Evolutionary conservation across 1,140 invertebrate genomes (phyloP), one percentile per base, ranked within the genome.

Genomic region (Oncopodura yosiiana): DNA sequence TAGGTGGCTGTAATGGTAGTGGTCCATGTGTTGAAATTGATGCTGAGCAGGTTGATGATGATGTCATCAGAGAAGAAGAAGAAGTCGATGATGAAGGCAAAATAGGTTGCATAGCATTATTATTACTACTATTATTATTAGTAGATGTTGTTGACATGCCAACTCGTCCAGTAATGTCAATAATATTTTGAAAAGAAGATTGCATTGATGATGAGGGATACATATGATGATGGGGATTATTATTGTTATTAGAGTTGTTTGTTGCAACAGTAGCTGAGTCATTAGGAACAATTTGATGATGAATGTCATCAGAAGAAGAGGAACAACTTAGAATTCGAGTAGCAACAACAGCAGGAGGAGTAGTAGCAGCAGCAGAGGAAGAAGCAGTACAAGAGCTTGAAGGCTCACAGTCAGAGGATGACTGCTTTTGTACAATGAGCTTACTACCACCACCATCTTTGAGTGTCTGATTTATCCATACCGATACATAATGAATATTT

Each of bases 341-440:
- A n/a, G n/a, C n/a, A n/a, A n/a, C n/a, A n/a, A n/a, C n/a, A n/a
- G n/a, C n/a, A 36, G 29, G 23, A 12, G 11, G 29, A 26, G 46
- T 36, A 16, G 39, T 26, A 18, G 46, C 19, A 18, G 30, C 43
- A 14, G 46, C 12, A 43, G 39, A 50, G 14, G 54, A 55, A 3
- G 51, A 48, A 8, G 44, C 29, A 5, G 54, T 30, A 36, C 53
- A 49, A 34, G 39, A 21, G 39, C 48, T 54, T 24, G 34, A 44
- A 12, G 18, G 32, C 5, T 18, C 21, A n/a, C 49, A 36, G 9
- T 27, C 24, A 18, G 49, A 46, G 6, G 54, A 48, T 9, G 54
- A 56, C 46, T 56, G 54, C 6, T 37, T 50, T 26, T 46, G 52
- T 41, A n/a, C n/a, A n/a, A n/a, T n/a, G 26, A 51, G 38, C 49